Percentiles rank a stretch among this genome's conserved stretches.
Conservation (phyloP, 2,113 vertebrate genomes). For the Cromileptes altivelis region DNA sequence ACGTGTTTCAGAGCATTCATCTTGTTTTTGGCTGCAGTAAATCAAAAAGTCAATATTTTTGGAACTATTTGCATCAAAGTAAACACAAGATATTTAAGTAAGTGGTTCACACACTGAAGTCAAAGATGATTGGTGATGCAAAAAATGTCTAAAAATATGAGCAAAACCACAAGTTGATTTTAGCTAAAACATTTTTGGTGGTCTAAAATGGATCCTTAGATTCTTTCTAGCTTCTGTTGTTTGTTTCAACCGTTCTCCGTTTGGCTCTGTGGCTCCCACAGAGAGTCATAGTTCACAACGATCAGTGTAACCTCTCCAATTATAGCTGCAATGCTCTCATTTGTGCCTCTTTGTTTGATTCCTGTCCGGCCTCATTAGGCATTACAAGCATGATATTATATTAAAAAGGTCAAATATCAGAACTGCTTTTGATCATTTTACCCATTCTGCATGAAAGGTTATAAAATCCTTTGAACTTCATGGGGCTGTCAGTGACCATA, state of each 20-base stretch:
- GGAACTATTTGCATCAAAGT: background rate
- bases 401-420: slow-evolving; percentile 67
- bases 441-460: slow-evolving; percentile 47
- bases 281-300: slow-evolving; percentile 26
- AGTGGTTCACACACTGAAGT: background rate
- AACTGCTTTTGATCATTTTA: slow-evolving; percentile 51
- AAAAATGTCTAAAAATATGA: background rate
- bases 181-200: background rate
- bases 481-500: slow-evolving; percentile 13
- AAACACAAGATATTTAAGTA: no score
- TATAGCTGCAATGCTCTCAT: slow-evolving; percentile 41
- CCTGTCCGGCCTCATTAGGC: slow-evolving; percentile 44
- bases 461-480: slow-evolving; percentile 27
- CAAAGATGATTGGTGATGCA: background rate
- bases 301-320: slow-evolving; percentile 54
- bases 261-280: background rate
- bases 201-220: background rate
- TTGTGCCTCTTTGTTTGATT: slow-evolving; percentile 32
- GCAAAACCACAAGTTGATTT: background rate
- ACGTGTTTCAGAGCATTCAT: background rate
- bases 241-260: background rate
- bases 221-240: background rate
- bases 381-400: slow-evolving; percentile 34
- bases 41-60: background rate
- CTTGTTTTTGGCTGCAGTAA: background rate